A percentile compares a stretch with the other conserved stretches of the same genome.
These are phyloP conservation scores for Muscicapa adusta DNA, from an alignment of 2,113 vertebrate species.

Conservation along the genomic window DNA sequence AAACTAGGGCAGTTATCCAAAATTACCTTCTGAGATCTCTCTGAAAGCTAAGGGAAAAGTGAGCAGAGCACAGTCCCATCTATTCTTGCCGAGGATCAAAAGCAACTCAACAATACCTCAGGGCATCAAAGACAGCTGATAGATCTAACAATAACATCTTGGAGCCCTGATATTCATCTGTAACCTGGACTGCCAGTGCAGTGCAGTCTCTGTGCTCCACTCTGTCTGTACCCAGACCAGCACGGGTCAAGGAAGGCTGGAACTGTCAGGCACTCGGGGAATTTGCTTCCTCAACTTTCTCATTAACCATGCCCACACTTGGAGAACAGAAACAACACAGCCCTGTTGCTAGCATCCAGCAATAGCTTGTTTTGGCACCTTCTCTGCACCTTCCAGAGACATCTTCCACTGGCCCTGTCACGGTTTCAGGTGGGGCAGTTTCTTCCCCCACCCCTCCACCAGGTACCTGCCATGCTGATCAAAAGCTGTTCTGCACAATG, in stretches of 20 bases:
- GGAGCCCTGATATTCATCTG: constrained; percentile 58
- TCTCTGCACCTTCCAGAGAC: neutral
- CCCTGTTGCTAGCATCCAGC: neutral
- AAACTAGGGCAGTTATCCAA: constrained; percentile 60
- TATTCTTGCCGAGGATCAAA: constrained; percentile 55
- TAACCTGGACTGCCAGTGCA: constrained; percentile 57
- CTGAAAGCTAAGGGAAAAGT: constrained; percentile 55
- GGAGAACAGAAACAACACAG: constrained; percentile 22
- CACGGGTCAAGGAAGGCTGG: constrained; percentile 31
- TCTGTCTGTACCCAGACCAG: constrained; percentile 17
- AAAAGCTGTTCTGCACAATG: neutral
- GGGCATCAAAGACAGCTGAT: constrained; percentile 62
- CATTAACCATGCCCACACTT: constrained; percentile 43
- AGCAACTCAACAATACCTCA: constrained; percentile 61
- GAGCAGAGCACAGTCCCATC: constrained; percentile 52
- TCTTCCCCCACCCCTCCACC: neutral
- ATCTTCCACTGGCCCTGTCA: fast-evolving
- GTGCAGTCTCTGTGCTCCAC: constrained; percentile 49
- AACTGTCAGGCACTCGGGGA: constrained; percentile 19
- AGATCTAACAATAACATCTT: constrained; percentile 66
- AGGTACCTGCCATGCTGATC: fast-evolving
- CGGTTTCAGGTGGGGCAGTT: fast-evolving
- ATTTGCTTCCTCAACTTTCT: constrained; percentile 42
- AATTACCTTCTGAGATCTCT: constrained; percentile 58
- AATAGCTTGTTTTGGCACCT: neutral